Conservation (phyloP, 1,140 invertebrate species). For the Akabosia matsudoensis region DNA sequence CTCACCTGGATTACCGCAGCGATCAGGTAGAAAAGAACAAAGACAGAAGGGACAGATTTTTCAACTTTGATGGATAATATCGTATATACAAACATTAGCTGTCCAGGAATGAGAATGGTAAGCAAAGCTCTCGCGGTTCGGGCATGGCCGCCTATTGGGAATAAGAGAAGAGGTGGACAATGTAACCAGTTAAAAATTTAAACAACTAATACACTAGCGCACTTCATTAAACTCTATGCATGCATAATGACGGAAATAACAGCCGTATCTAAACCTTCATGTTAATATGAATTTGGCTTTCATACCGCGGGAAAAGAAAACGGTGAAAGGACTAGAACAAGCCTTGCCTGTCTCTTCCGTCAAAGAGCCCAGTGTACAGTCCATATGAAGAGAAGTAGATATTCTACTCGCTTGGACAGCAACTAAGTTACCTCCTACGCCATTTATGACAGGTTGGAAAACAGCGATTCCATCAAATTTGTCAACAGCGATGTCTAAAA, state of each 20-base stretch:
- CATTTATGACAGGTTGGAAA: conserved; percentile 85
- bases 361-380: conserved; percentile 69
- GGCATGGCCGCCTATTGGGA: conserved; percentile 51
- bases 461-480: conserved; percentile 73
- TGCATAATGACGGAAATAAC: too few species aligned
- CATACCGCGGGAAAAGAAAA: neutral
- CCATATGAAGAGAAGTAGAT: conserved; percentile 86
- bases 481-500: conserved; percentile 72
- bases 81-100: conserved; percentile 80
- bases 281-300: neutral
- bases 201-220: too few species aligned
- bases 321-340: neutral
- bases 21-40: conserved; percentile 64
- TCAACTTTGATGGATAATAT: conserved; percentile 69
- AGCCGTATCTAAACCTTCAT: too few species aligned
- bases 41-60: conserved; percentile 58
- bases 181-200: too few species aligned
- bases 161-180: too few species aligned
- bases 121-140: conserved; percentile 78
- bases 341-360: conserved; percentile 52
- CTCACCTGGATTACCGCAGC: conserved; percentile 63
- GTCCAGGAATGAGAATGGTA: conserved; percentile 80
- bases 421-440: conserved; percentile 94
- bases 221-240: neutral
- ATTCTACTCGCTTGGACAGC: conserved; percentile 79